Percentiles rank a stretch among this genome's conserved stretches.
These are phyloP conservation scores for Agriopis aurantiaria DNA, from an alignment of 2,888 invertebrate species.

Conservation along the genomic window DNA sequence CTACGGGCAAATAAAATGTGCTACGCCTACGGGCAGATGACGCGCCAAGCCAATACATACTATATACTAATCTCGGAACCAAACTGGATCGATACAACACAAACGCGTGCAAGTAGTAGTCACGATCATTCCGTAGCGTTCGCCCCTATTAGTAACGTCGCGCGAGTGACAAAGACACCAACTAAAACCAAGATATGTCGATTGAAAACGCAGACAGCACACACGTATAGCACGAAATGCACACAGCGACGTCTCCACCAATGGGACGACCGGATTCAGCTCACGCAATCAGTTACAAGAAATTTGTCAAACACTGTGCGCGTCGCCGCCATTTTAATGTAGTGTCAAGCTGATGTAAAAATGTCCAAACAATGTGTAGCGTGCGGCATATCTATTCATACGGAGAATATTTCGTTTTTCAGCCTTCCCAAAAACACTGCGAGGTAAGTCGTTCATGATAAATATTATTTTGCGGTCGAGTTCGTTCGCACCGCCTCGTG, in stretches of 20 bases:
- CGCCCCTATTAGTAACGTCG: neutral
- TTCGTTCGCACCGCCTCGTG: no score
- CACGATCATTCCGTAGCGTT: neutral
- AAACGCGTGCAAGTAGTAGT: neutral
- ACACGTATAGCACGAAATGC: neutral
- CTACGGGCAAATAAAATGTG: no score
- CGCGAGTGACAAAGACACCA: neutral
- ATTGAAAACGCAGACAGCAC: neutral
- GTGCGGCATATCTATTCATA: neutral
- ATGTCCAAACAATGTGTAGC: neutral
- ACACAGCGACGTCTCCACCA: neutral
- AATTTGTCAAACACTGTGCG: neutral
- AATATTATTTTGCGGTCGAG: no score
- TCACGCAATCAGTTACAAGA: neutral
- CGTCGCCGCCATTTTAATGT: neutral
- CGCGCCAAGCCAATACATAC: no score
- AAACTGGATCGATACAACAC: neutral
- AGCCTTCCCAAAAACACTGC: neutral
- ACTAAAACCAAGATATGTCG: neutral
- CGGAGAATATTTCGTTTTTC: neutral
- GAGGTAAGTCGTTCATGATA: neutral
- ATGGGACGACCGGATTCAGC: neutral
- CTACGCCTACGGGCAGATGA: no score
- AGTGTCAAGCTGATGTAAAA: neutral
- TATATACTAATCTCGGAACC: no score